phyloP scores from a whole-genome alignment of 2,797 vertebrate species.

The Pseudomugil tenellus region DNA sequence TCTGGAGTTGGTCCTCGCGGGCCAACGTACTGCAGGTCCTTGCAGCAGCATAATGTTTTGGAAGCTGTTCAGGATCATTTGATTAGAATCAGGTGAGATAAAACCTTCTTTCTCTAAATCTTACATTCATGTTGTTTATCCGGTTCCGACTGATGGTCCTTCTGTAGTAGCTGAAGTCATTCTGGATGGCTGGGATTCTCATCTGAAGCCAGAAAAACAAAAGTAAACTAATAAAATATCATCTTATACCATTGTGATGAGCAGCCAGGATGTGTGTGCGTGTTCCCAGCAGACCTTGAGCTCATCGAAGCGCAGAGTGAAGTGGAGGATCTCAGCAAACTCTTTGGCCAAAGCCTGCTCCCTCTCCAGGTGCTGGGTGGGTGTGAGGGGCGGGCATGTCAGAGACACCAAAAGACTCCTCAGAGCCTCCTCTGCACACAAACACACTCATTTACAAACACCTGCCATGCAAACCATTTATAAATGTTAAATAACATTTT shows the following conservation, averaged over 20 bases:
- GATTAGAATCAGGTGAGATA: too few species aligned
- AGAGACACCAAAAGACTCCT: conserved; percentile 92
- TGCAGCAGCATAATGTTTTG: too few species aligned
- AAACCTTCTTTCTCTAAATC: conserved; percentile 43
- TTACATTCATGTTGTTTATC: conserved; percentile 98
- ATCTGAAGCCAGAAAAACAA: conserved; percentile 81
- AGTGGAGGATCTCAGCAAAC: conserved; percentile 98
- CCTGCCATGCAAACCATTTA: too few species aligned
- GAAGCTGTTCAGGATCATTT: too few species aligned
- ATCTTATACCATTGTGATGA: background rate
- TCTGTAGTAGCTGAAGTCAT: conserved; percentile 98
- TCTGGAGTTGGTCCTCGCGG: too few species aligned
- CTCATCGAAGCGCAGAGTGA: conserved; percentile 97
- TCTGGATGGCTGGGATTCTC: conserved; percentile 98
- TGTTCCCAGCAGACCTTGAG: conserved; percentile 87
- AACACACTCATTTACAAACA: too few species aligned
- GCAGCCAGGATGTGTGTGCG: background rate
- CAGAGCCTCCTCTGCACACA: conserved; percentile 87
- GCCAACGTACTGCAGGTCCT: too few species aligned
- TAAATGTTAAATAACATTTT: too few species aligned
- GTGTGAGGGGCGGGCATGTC: conserved; percentile 93
- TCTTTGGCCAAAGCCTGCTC: conserved; percentile 97
- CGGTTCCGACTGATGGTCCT: conserved; percentile 95
- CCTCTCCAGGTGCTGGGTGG: conserved; percentile 96
- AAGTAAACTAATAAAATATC: background rate